Evolutionary conservation across 2,888 invertebrate genomes (phyloP), one percentile per base, ranked within the genome.

Genomic region (Chrysopilus asiliformis): DNA sequence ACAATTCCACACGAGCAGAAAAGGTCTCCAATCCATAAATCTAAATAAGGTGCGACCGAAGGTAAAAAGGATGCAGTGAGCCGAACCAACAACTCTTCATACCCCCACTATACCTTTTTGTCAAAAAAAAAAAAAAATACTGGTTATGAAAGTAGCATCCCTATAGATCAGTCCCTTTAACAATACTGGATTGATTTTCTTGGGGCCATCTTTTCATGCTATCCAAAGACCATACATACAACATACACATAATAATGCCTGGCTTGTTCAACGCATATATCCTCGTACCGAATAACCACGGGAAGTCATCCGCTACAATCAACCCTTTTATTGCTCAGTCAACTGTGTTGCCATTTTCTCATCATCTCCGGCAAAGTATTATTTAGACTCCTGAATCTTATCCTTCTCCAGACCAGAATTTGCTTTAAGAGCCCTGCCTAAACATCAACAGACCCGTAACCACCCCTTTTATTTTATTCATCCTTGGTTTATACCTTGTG

Each of bases 311-410:
- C 30, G 37, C 37, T 32, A 13, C 37, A 34, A 42, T 42, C 42
- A 42, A 42, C 42, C 42, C 42, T 42, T 42, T 42, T 42, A 42
- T 39, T 42, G 42, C 30, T 31, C 37, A 42, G 42, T 42, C 42
- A 37, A 42, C 42, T 42, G 39, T 42, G 35, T 32, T 39, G 29
- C 39, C 34, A 42, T 42, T 42, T 37, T 32, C 37, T 29, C 42
- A 39, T 42, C 42, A 37, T 42, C 32, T 36, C 33, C 33, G 27
- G 34, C 13, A 35, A 31, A 24, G 29, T 14, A 14, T 13, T 22
- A 7, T 26, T 26, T 13, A n/a, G n/a, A 26, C n/a, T n/a, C n/a
- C n/a, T n/a, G n/a, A n/a, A n/a, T n/a, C n/a, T n/a, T n/a, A n/a
- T n/a, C n/a, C n/a, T n/a, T n/a, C n/a, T n/a, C n/a, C n/a, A n/a